These are phyloP conservation scores for Pseudorhombus dupliciocellatus DNA, from an alignment of 2,113 vertebrate genomes.

Conservation along the genomic window DNA sequence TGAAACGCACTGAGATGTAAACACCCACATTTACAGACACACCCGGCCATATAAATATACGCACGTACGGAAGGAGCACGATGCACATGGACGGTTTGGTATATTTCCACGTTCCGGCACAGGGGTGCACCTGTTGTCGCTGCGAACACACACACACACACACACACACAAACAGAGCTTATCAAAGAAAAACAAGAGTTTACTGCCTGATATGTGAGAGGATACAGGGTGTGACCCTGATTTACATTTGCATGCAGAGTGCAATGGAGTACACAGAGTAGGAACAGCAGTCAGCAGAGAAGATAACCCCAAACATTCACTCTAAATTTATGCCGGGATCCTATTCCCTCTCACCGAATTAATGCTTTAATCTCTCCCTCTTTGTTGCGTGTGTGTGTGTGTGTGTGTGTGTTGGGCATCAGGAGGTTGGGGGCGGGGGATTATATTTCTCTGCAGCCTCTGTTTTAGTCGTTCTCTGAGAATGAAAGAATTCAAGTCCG, in stretches of 20 bases:
- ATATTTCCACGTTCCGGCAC: slow-evolving; percentile 53
- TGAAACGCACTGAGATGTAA: slow-evolving; percentile 36
- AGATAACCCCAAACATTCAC: slow-evolving; percentile 78
- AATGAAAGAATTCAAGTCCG: slow-evolving; percentile 61
- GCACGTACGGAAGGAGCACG: not conserved
- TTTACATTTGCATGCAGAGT: slow-evolving; percentile 72
- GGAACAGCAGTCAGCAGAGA: slow-evolving; percentile 67
- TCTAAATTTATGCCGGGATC: slow-evolving; percentile 74
- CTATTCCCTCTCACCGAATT: slow-evolving; percentile 75
- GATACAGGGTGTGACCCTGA: slow-evolving; percentile 71
- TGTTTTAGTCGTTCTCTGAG: slow-evolving; percentile 67
- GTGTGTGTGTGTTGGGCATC: slow-evolving; percentile 23
- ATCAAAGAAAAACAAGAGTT: slow-evolving; percentile 75
- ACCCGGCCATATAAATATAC: slow-evolving; percentile 29
- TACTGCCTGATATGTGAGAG: slow-evolving; percentile 65
- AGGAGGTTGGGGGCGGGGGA: slow-evolving; percentile 52
- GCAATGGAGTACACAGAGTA: slow-evolving; percentile 65
- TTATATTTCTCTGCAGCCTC: slow-evolving; percentile 68
- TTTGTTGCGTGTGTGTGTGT: slow-evolving; percentile 69
- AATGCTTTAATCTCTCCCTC: slow-evolving; percentile 76
- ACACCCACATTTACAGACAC: slow-evolving; percentile 41
- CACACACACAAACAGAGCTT: slow-evolving; percentile 35
- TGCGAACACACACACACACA: slow-evolving; percentile 8
- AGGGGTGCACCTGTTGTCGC: slow-evolving; percentile 61
- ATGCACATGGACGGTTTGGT: slow-evolving; percentile 40